Percentiles rank a stretch among this genome's conserved stretches.
Conservation (phyloP, 1,140 invertebrate genomes). For the Atta texana region DNA sequence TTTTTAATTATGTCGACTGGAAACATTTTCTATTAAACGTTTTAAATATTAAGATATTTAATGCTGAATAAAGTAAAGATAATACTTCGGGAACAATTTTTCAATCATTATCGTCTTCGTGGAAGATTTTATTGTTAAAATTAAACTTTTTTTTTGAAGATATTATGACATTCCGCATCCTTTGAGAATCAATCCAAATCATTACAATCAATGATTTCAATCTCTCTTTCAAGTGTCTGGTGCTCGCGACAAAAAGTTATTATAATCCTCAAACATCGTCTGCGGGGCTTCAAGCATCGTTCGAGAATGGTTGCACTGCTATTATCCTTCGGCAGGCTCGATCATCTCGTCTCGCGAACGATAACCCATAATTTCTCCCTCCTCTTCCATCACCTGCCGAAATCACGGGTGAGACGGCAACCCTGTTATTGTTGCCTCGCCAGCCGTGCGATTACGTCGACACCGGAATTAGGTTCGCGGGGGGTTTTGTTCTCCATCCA, state of each 20-base stretch:
- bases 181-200: background rate
- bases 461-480: constrained; percentile 40
- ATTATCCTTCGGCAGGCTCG: constrained; percentile 62
- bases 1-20: too few species aligned
- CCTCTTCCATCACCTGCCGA: constrained; percentile 25
- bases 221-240: background rate
- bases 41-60: background rate
- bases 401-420: constrained; percentile 51
- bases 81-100: background rate
- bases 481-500: constrained; percentile 10
- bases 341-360: constrained; percentile 53
- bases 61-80: background rate
- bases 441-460: constrained; percentile 52
- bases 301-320: constrained; percentile 59
- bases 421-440: constrained; percentile 48
- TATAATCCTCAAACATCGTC: constrained; percentile 49
- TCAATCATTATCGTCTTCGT: background rate
- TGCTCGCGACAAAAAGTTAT: constrained; percentile 40
- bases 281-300: background rate
- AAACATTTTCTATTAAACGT: background rate
- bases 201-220: constrained; percentile 15
- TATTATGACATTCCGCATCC: background rate
- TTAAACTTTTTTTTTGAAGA: background rate
- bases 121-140: background rate
- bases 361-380: constrained; percentile 41